Evolutionary conservation across 2,797 vertebrate genomes (phyloP).

Genomic region (Morelia viridis): DNA sequence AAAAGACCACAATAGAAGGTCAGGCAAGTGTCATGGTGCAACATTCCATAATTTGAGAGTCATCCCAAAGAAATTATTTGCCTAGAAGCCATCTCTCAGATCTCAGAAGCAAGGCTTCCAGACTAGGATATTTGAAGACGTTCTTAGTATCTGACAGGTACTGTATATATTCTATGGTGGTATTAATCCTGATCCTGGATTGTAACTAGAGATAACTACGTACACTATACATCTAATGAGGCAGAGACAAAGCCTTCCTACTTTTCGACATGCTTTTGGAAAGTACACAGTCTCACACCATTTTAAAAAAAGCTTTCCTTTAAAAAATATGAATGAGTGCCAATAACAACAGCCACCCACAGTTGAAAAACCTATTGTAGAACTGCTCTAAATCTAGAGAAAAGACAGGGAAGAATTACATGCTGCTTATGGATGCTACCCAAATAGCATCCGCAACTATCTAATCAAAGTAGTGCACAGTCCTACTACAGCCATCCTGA

Average conservation of each 20-base stretch:
- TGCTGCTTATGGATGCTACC: neutral
- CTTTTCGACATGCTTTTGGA: neutral
- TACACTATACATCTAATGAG: neutral
- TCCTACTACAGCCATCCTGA: neutral
- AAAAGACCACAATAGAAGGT: neutral
- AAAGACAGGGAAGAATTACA: neutral
- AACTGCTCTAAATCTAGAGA: neutral
- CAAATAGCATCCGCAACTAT: neutral
- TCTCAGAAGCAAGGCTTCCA: neutral
- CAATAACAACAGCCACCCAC: neutral
- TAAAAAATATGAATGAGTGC: neutral
- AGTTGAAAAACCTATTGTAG: neutral
- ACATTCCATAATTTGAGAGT: neutral
- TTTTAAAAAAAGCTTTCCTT: neutral
- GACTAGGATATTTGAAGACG: neutral
- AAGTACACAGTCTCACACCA: neutral
- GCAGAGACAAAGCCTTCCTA: neutral
- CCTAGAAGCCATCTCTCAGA: neutral
- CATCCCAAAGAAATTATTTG: neutral
- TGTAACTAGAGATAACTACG: neutral
- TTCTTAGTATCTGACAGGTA: neutral
- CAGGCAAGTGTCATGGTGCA: neutral
- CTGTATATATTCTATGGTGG: neutral
- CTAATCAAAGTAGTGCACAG: neutral
- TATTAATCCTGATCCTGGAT: neutral